A percentile compares a stretch with the other conserved stretches of the same genome.
Conservation (phyloP, 2,113 vertebrate species). For the Rynchops niger region DNA sequence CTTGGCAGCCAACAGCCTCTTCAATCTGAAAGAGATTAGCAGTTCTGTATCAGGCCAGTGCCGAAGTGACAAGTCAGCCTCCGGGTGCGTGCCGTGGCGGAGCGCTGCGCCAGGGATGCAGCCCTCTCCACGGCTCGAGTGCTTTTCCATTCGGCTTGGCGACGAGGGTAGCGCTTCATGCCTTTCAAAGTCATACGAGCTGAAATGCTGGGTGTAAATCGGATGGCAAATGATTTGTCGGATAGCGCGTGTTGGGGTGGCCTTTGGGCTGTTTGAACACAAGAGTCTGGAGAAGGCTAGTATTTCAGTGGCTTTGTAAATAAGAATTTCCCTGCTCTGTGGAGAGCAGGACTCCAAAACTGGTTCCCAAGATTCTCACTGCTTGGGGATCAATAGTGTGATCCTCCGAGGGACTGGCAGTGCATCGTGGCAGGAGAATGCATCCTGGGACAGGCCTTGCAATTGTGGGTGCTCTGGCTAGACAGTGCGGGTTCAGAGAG, state of each 20-base stretch:
- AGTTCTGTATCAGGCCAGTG: background rate
- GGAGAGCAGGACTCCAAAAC: background rate
- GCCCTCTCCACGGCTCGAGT: background rate
- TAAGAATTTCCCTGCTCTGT: background rate
- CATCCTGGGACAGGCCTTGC: background rate
- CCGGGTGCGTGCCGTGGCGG: accelerated
- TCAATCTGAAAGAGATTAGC: constrained; percentile 36
- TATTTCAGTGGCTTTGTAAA: background rate
- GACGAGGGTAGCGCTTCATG: background rate
- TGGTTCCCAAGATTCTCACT: background rate
- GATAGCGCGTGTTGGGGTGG: background rate
- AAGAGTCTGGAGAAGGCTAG: background rate
- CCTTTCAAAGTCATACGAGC: background rate
- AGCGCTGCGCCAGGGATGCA: background rate
- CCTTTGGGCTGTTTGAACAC: background rate
- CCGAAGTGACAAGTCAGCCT: constrained; percentile 3
- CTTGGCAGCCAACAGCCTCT: constrained; percentile 42
- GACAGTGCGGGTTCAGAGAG: background rate
- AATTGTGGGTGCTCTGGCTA: background rate
- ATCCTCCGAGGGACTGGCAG: background rate
- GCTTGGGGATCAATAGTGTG: background rate
- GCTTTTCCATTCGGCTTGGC: background rate
- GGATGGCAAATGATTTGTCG: background rate
- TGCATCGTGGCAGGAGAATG: background rate
- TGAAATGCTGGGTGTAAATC: background rate